These are phyloP conservation scores for Drosophila teissieri DNA, from an alignment of 1,140 invertebrate species.

Conservation along the genomic window DNA sequence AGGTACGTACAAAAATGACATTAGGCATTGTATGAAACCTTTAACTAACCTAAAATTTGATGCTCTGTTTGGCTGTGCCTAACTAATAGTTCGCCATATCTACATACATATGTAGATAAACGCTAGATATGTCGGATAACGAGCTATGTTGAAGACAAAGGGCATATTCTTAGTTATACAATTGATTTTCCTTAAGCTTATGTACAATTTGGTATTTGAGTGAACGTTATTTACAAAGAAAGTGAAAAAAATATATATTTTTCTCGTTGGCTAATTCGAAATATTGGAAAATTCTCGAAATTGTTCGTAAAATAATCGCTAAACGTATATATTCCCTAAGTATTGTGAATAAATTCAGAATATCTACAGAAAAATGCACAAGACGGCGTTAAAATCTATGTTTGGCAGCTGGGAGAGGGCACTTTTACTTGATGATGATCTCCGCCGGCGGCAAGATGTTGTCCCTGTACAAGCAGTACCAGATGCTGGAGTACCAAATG, in stretches of 20 bases:
- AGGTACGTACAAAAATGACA: background rate
- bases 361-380: slow-evolving; percentile 29
- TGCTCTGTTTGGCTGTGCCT: slow-evolving; percentile 17
- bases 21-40: slow-evolving; percentile 5
- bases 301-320: background rate
- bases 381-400: slow-evolving; percentile 6
- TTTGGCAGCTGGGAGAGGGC: slow-evolving; percentile 7
- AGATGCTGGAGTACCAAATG: slow-evolving; percentile 91
- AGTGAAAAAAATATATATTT: slow-evolving; percentile 4
- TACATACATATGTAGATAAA: background rate
- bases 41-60: slow-evolving; percentile 18
- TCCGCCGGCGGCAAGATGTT: slow-evolving; percentile 86
- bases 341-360: slow-evolving; percentile 31
- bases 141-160: slow-evolving; percentile 47
- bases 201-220: slow-evolving; percentile 27
- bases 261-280: background rate
- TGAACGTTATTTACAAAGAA: slow-evolving; percentile 18
- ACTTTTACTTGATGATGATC: slow-evolving; percentile 85
- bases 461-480: slow-evolving; percentile 88
- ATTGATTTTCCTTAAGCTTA: slow-evolving; percentile 1
- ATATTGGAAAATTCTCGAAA: background rate
- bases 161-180: slow-evolving; percentile 16
- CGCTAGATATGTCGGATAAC: background rate
- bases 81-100: slow-evolving; percentile 5
- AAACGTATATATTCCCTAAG: slow-evolving; percentile 1